Percentiles rank a stretch among this genome's conserved stretches.
Evolutionary conservation across 2,888 invertebrate genomes (phyloP).

Genomic region (Volucella inflata): DNA sequence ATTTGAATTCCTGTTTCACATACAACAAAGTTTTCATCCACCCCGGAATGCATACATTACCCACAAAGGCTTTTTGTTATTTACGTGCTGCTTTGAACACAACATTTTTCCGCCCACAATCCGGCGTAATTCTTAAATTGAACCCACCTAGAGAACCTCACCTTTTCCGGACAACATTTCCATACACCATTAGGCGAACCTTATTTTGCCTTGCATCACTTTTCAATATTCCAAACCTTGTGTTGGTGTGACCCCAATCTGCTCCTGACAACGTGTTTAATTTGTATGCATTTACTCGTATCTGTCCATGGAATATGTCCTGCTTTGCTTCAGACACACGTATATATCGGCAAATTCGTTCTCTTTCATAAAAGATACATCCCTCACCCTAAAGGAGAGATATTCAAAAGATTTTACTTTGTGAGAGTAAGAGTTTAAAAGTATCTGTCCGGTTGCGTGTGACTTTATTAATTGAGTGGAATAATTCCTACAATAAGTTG

Average conservation of each 20-base stretch:
- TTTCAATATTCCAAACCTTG: slow-evolving; percentile 6
- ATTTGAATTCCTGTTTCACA: no score
- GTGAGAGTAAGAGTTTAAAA: neutral
- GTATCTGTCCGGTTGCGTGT: neutral
- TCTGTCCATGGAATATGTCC: slow-evolving; percentile 38
- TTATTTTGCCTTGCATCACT: slow-evolving; percentile 9
- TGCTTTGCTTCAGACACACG: slow-evolving; percentile 1
- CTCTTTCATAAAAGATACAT: slow-evolving; percentile 7
- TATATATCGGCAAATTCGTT: neutral
- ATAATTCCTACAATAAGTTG: slow-evolving; percentile 7
- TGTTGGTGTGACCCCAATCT: slow-evolving; percentile 4
- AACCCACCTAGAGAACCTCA: slow-evolving; percentile 30
- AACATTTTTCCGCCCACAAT: neutral
- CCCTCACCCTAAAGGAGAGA: neutral
- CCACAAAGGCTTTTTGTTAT: no score
- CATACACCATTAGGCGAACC: slow-evolving; percentile 38
- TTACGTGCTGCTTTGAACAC: neutral
- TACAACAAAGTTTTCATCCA: no score
- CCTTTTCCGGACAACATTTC: slow-evolving; percentile 30
- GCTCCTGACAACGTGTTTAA: slow-evolving; percentile 37
- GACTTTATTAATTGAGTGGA: neutral
- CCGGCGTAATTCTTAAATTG: slow-evolving; percentile 19
- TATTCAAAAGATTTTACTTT: neutral
- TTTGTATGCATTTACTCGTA: neutral
- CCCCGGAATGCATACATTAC: no score